phyloP scores from a whole-genome alignment of 53 echinoderm and acorn worm genomes.

The Holothuria scabra region DNA sequence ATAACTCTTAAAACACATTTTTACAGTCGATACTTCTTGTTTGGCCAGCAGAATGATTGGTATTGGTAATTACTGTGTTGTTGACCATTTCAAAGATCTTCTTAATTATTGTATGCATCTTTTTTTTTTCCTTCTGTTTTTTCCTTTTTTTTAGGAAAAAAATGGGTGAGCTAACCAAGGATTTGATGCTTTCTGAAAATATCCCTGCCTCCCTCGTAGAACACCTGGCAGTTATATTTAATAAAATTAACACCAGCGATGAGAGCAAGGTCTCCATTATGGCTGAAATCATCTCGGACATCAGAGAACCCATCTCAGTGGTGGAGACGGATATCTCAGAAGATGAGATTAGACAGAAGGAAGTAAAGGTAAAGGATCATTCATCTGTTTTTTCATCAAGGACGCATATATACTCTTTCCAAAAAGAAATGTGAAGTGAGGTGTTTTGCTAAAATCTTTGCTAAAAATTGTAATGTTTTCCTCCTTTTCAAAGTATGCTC shows the following conservation, averaged over 20 bases:
- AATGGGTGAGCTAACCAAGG: slow-evolving; percentile 74
- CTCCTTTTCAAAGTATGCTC: too few species aligned
- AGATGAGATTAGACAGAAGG: slow-evolving; percentile 74
- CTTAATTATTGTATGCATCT: too few species aligned
- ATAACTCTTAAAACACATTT: too few species aligned
- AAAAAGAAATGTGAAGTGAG: too few species aligned
- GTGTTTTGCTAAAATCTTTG: too few species aligned
- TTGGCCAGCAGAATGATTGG: too few species aligned
- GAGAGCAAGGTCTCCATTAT: slow-evolving; percentile 74
- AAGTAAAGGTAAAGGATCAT: slow-evolving; percentile 73
- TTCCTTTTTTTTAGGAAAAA: slow-evolving; percentile 64
- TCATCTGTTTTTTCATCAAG: too few species aligned
- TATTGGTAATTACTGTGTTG: too few species aligned
- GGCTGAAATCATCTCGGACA: slow-evolving; percentile 95
- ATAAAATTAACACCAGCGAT: slow-evolving; percentile 68
- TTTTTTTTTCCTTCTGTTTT: background rate
- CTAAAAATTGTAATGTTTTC: too few species aligned
- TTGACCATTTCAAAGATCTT: too few species aligned
- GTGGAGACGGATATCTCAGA: slow-evolving; percentile 74
- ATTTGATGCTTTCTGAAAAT: slow-evolving; percentile 79
- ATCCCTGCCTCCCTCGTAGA: slow-evolving; percentile 77
- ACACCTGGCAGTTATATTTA: slow-evolving; percentile 69
- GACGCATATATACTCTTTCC: too few species aligned
- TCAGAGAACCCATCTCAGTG: slow-evolving; percentile 86
- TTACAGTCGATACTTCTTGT: too few species aligned